These are phyloP conservation scores for Drosophila paucipuncta DNA, from an alignment of 2,888 invertebrate species.

Conservation along the genomic window DNA sequence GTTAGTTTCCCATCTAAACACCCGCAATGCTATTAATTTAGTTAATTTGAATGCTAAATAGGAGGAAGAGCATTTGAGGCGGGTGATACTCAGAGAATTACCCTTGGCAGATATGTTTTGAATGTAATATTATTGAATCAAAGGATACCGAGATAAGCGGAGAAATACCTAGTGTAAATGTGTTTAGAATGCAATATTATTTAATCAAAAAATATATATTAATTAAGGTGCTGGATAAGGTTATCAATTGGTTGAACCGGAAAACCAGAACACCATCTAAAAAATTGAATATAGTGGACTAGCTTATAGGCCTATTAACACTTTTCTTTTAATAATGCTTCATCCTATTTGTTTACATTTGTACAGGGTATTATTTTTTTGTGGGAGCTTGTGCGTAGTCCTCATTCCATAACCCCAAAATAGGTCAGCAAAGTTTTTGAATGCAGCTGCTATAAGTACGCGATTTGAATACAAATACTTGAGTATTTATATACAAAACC, in stretches of 20 bases:
- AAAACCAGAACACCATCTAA: not conserved
- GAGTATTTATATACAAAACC: constrained; percentile 33
- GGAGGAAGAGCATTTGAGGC: not conserved
- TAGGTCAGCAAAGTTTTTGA: constrained; percentile 49
- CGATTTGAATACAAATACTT: constrained; percentile 59
- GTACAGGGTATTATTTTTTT: constrained; percentile 19
- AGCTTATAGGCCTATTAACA: not conserved
- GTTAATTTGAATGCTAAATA: constrained; percentile 6
- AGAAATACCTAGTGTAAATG: not conserved
- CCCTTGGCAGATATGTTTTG: not conserved
- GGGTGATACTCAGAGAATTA: not conserved
- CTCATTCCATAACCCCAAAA: constrained; percentile 22
- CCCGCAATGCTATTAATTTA: constrained; percentile 55
- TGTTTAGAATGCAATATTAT: not conserved
- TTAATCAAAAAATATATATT: not conserved
- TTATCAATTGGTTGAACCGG: not conserved
- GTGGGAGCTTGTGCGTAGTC: not conserved
- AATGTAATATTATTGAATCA: not conserved
- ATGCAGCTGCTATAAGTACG: constrained; percentile 35
- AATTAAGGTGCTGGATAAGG: not conserved
- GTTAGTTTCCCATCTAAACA: constrained; percentile 11
- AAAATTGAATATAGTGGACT: not conserved
- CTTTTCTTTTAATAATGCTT: not conserved
- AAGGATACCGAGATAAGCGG: not conserved
- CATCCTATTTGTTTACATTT: not conserved